These are phyloP conservation scores for Thelohanellus kitauei DNA, from an alignment of 30 jellyfish, hydroid and myxozoan species.

Conservation along the genomic window DNA sequence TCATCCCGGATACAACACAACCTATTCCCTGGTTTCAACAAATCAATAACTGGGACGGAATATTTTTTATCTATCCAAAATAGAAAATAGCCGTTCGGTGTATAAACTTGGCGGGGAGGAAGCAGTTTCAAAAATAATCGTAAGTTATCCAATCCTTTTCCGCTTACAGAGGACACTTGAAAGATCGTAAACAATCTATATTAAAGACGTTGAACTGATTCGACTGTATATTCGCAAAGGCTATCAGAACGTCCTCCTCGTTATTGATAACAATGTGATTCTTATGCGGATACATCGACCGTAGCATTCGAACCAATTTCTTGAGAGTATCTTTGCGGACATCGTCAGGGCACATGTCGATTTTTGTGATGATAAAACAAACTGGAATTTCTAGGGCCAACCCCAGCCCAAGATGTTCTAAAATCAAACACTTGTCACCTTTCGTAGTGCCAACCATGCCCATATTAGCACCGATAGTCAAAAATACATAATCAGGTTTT, in stretches of 20 bases:
- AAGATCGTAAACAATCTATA: constrained; percentile 64
- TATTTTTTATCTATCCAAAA: constrained; percentile 65
- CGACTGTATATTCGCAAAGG: too few relatives aligned
- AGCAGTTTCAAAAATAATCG: constrained; percentile 28
- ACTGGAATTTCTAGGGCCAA: constrained; percentile 63
- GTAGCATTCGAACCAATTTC: too few relatives aligned
- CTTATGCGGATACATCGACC: too few relatives aligned
- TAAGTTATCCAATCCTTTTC: constrained; percentile 28
- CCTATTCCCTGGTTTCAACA: constrained; percentile 44
- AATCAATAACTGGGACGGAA: constrained; percentile 13
- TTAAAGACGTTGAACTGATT: too few relatives aligned
- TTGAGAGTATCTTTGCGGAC: constrained; percentile 81
- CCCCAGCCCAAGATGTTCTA: constrained; percentile 86
- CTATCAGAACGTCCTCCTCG: too few relatives aligned
- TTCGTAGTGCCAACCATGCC: constrained; percentile 96
- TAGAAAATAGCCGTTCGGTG: too few relatives aligned
- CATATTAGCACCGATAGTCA: constrained; percentile 84
- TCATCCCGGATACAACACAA: constrained; percentile 62
- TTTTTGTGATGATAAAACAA: constrained; percentile 53
- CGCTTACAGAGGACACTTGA: constrained; percentile 71
- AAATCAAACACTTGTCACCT: constrained; percentile 13
- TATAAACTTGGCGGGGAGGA: too few relatives aligned
- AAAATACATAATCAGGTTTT: constrained; percentile 64
- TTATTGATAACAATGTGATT: too few relatives aligned
- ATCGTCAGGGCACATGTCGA: constrained; percentile 84